Evolutionary conservation across 2,113 vertebrate species (phyloP), one percentile per base, ranked within the genome.

Genomic region (Platycercus adscitus): DNA sequence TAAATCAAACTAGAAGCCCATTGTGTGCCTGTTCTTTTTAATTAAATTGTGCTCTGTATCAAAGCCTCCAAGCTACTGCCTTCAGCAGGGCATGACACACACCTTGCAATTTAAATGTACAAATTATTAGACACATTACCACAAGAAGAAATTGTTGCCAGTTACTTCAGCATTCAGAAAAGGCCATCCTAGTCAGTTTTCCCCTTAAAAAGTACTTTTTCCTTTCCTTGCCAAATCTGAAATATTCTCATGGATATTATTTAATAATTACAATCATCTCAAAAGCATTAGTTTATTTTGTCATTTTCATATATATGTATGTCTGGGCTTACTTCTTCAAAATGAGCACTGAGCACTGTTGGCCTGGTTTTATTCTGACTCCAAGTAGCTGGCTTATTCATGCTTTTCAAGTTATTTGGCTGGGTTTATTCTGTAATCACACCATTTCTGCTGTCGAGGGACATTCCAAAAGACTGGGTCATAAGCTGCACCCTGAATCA

Each of bases 361-460:
- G 52, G 44, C n/a, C 47, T 44, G 21, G 20, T 28, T 76, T 66
- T 71, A 60, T 80, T 69, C 65, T 29, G 35, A 49, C 50, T 90
- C 49, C 35, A 73, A 53, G 52, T 17, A 68, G 33, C 43, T 81
- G 28, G 31, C 49, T 61, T 84, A 49, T 81, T 66, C 52, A 23
- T 8, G 61, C 53, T 66, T 63, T 89, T 77, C 50, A 91, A 92
- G 71, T 95, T 76, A 60, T 58, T 46, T 46, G 46, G 9, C 53
- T 66, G 33, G 2, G 93, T 77, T 65, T 64, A 35, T 49, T 65
- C 53, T 11, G 44, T 63, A 85, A 86, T 85, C 87, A 86, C 66
- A 82, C 73, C 12, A 29, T 69, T 69, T 92, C 93, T 89, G 88
- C 88, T 96, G 41, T 96, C 92, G 81, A 82, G 95, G 86, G 90